These are phyloP conservation scores for Pseudorectes ferrugineus DNA, from an alignment of 2,113 vertebrate genomes.

Conservation along the genomic window DNA sequence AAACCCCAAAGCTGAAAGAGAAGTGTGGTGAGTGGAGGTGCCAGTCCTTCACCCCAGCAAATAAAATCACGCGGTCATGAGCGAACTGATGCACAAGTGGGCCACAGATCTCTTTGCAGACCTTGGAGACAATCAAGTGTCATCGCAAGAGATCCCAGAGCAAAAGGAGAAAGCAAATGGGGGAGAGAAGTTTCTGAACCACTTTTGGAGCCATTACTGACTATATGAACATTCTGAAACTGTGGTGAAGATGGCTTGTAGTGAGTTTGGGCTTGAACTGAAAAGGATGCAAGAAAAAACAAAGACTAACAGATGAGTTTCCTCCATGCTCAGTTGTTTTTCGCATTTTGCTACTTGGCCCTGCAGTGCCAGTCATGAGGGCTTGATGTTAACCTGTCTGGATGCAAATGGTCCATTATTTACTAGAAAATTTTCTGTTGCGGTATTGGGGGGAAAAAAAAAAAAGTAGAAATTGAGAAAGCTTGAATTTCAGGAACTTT, in stretches of 20 bases:
- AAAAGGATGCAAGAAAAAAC: background rate
- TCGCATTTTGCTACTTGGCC: background rate
- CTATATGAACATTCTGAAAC: background rate
- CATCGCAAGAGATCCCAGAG: background rate
- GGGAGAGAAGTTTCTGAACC: background rate
- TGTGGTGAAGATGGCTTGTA: background rate
- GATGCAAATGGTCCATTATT: background rate
- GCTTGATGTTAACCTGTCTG: background rate
- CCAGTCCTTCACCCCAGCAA: background rate
- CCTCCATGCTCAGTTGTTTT: background rate
- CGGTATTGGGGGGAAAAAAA: background rate
- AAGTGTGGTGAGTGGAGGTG: background rate
- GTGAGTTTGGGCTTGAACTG: background rate
- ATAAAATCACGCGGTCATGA: background rate
- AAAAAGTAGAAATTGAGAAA: background rate
- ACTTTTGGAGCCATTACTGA: background rate
- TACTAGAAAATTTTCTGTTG: background rate
- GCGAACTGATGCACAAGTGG: background rate
- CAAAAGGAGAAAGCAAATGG: background rate
- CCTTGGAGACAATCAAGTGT: background rate
- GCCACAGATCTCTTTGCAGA: background rate
- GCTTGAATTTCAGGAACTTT: background rate
- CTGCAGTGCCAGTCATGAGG: background rate
- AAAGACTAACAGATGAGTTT: background rate
- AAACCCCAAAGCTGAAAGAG: background rate